Percentiles rank a stretch among this genome's conserved stretches.
Conservation (phyloP, 2,888 invertebrate genomes). For the Phania funesta region DNA sequence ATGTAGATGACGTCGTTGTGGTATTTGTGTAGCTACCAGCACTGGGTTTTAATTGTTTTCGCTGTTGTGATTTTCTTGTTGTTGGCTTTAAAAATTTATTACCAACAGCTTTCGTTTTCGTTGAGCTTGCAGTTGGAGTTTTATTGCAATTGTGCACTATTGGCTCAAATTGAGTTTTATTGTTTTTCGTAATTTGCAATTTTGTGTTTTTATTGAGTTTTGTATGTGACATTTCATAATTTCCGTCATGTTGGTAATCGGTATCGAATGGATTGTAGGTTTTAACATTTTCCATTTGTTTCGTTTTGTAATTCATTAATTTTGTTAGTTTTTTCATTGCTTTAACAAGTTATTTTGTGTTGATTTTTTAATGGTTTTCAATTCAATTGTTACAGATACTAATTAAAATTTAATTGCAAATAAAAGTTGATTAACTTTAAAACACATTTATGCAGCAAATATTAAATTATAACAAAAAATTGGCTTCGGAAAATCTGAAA, state of each 20-base stretch:
- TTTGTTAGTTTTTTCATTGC: conserved; percentile 75
- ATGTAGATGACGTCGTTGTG: conserved; percentile 27
- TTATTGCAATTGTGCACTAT: conserved; percentile 73
- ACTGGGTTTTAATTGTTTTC: conserved; percentile 38
- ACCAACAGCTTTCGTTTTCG: conserved; percentile 60
- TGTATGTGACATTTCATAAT: conserved; percentile 61
- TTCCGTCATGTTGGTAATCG: conserved; percentile 48
- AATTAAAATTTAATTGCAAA: conserved; percentile 34
- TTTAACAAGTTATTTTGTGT: background rate
- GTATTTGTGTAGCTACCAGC: conserved; percentile 13
- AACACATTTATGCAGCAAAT: no score
- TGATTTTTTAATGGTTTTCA: conserved; percentile 13
- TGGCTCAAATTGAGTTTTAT: conserved; percentile 58
- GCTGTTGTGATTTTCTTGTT: conserved; percentile 40
- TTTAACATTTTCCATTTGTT: conserved; percentile 69
- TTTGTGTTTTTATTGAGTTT: conserved; percentile 43
- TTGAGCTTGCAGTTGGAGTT: conserved; percentile 24
- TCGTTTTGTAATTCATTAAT: conserved; percentile 72
- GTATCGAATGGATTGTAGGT: conserved; percentile 70
- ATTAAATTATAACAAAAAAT: no score
- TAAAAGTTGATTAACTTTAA: conserved; percentile 20
- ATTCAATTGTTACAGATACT: conserved; percentile 19
- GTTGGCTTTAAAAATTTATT: conserved; percentile 37
- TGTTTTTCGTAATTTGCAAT: conserved; percentile 32
- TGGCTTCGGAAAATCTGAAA: no score